phyloP scores from a whole-genome alignment of 2,113 vertebrate species.

The Saccopteryx bilineata region DNA sequence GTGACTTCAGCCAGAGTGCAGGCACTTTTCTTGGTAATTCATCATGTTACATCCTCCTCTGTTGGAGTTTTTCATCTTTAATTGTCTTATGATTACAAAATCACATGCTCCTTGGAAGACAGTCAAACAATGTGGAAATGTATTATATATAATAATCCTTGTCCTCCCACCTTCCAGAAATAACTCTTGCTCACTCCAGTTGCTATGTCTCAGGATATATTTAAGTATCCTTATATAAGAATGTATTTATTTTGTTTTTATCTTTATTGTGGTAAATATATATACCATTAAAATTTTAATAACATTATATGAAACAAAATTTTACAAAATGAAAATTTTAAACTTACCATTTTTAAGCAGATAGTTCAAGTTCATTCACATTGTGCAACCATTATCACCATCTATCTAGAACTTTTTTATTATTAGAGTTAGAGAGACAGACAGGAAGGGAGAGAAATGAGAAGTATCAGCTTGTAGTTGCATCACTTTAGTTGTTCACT shows the following conservation, averaged over 20 bases:
- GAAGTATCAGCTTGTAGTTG: no score
- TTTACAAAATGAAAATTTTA: not conserved
- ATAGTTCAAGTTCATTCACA: not conserved
- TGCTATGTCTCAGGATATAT: not conserved
- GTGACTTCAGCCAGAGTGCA: not conserved
- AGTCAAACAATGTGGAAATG: slow-evolving; percentile 18
- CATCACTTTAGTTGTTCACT: no score
- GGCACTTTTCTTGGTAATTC: slow-evolving; percentile 16
- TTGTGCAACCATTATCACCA: not conserved
- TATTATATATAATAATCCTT: not conserved
- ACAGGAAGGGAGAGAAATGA: no score
- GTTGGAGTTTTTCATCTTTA: slow-evolving; percentile 39
- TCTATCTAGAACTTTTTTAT: not conserved
- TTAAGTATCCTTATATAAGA: not conserved
- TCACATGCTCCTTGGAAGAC: slow-evolving; percentile 17
- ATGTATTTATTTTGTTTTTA: not conserved
- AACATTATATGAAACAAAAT: not conserved
- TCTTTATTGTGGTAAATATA: slow-evolving; percentile 22
- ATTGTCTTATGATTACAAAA: slow-evolving; percentile 63
- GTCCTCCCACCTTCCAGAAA: not conserved
- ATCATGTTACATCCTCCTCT: not conserved
- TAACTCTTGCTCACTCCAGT: not conserved
- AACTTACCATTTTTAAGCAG: not conserved
- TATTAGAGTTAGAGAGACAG: no score
- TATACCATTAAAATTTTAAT: not conserved